Conservation (phyloP, 2,113 vertebrate genomes). For the Xyliphius kryptos region DNA sequence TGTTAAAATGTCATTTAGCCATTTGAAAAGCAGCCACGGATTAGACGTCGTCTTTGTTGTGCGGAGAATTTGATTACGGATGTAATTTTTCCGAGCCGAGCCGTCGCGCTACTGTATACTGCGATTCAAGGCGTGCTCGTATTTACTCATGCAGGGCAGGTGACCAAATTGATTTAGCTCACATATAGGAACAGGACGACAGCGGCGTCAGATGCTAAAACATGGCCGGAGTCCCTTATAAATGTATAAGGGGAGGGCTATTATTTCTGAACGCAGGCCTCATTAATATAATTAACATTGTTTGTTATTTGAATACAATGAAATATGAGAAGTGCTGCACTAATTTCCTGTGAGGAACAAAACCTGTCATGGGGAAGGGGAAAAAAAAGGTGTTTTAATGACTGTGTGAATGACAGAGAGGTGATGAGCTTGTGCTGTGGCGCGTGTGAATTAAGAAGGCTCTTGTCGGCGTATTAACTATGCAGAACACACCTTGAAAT, state of each 20-base stretch:
- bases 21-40: conserved; percentile 48
- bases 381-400: conserved; percentile 36
- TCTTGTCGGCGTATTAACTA: conserved; percentile 57
- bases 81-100: conserved; percentile 29
- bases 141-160: conserved; percentile 44
- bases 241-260: conserved; percentile 32
- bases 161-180: conserved; percentile 47
- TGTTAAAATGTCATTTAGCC: conserved; percentile 60
- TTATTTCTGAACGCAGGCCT: conserved; percentile 17
- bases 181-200: conserved; percentile 32
- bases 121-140: conserved; percentile 34
- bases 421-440: conserved; percentile 18
- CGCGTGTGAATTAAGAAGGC: conserved; percentile 37
- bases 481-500: conserved; percentile 67
- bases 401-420: conserved; percentile 32
- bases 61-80: conserved; percentile 45
- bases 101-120: conserved; percentile 40
- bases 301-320: conserved; percentile 35
- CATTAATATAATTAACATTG: conserved; percentile 41
- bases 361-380: conserved; percentile 36
- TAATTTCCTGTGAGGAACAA: conserved; percentile 31
- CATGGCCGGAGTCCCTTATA: conserved; percentile 26
- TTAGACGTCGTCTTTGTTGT: conserved; percentile 43
- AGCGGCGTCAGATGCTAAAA: conserved; percentile 24
- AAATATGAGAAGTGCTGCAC: conserved; percentile 29